These are phyloP conservation scores for Meloidogyne chitwoodi DNA, from an alignment of 1,140 invertebrate species.

Conservation along the genomic window DNA sequence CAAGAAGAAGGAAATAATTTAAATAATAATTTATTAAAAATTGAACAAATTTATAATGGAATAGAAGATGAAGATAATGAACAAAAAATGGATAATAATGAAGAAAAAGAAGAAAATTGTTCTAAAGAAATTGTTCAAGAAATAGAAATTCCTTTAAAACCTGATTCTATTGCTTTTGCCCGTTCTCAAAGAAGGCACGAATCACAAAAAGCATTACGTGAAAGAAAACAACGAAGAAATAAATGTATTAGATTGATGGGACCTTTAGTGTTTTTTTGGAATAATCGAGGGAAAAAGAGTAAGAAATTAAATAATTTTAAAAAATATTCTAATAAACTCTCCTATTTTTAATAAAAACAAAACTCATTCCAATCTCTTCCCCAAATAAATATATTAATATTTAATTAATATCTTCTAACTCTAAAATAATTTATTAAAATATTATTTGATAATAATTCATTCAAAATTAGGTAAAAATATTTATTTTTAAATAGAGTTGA, in stretches of 20 bases:
- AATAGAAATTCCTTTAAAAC: constrained; percentile 13
- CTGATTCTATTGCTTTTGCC: constrained; percentile 17
- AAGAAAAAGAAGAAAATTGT: background rate
- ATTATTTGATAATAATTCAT: no score
- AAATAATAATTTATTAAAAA: background rate
- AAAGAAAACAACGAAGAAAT: background rate
- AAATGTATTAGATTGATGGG: constrained; percentile 16
- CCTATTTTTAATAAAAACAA: no score
- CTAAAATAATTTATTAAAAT: no score
- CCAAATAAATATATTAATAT: no score
- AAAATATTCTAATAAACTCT: background rate
- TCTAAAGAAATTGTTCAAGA: background rate
- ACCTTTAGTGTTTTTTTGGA: background rate
- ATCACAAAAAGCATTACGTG: background rate
- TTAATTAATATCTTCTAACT: no score
- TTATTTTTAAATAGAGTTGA: no score
- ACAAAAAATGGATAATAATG: background rate
- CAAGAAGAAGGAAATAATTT: background rate
- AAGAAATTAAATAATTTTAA: background rate
- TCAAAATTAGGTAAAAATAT: no score
- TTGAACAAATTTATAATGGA: background rate
- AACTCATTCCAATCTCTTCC: no score
- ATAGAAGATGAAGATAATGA: background rate
- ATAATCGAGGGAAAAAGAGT: constrained; percentile 8
- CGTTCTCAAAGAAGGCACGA: constrained; percentile 1